Evolutionary conservation across 2,888 invertebrate species (phyloP).

Genomic region (Germaria angustata): DNA sequence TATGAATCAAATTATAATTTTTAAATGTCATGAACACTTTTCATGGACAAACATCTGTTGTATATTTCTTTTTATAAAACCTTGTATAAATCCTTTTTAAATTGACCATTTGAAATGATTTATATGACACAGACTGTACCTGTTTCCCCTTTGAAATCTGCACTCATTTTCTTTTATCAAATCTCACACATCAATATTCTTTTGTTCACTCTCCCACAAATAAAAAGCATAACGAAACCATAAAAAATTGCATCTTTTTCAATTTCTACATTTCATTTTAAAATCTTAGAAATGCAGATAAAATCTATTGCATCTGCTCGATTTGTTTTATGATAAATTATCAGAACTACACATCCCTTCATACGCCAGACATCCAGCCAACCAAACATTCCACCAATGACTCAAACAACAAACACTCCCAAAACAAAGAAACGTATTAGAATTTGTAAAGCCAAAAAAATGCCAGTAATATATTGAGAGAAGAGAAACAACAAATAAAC

Average conservation of each 20-base stretch:
- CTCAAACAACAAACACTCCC: conserved; percentile 22
- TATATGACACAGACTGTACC: conserved; percentile 24
- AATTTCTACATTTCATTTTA: conserved; percentile 15
- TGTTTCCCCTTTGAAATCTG: not conserved
- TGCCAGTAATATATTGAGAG: not conserved
- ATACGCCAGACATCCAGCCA: not conserved
- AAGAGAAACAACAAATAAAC: not conserved
- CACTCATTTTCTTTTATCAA: not conserved
- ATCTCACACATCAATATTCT: conserved; percentile 16
- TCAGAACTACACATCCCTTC: conserved; percentile 36
- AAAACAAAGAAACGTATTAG: no score
- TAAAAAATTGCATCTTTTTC: conserved; percentile 51
- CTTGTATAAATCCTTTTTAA: conserved; percentile 19
- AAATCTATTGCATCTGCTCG: conserved; percentile 53
- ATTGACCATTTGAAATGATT: conserved; percentile 30
- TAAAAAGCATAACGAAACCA: conserved; percentile 30
- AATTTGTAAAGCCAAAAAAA: conserved; percentile 10
- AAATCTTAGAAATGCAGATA: conserved; percentile 48
- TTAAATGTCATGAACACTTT: no score
- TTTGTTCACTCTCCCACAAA: conserved; percentile 16
- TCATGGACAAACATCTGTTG: not conserved
- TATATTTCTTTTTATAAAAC: not conserved
- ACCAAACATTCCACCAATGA: not conserved
- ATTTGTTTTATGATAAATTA: conserved; percentile 54
- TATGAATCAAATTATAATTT: no score